Base-by-base conservation (phyloP, 2,888 invertebrate species). In the Erebia epiphron region DNA sequence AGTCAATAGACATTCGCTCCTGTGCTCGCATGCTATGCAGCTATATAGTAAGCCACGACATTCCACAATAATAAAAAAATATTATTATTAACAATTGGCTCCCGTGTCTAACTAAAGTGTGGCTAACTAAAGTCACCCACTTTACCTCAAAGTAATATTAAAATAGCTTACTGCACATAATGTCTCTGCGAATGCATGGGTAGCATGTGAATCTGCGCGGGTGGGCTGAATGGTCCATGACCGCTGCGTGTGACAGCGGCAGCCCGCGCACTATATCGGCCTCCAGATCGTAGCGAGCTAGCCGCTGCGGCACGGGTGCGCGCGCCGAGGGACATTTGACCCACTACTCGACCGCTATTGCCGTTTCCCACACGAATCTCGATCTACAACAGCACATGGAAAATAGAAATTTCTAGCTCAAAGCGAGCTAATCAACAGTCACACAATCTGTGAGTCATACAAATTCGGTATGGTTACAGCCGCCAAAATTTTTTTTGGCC, bases 161-260 rank as follows among this genome's bases (percentile, higher is more conserved):
- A 35, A 14, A 89, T 35, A 35, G 35, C 90, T 87, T 79, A 93
- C 92, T 92, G 92, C 49, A 93, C 92, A 74, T 92, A 92, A 73
- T 92, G 92, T 72, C 92, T 81, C 72, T 91, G 92, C 13, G 91
- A 89, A 61, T 92, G 92, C 61, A 88, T 88, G 2, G 96, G 96
- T 73, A 96, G 95, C 94, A 96, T 96, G 77, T 96, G 95, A 70
- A 97, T 92, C 74, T 96, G 94, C 64, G 97, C 96, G 4, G 97
- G 96, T 73, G 94, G 94, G 68, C 98, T 98, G 83, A 96, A 98
- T 1, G 98, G 98, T 10, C 99, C 99, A 68, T 96, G 95, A 1
- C 99, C 99, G 2, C 96, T 95, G 73, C 95, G 95, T 0, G 98
- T 99, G 79, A 97, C 95, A 0, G 98, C 98, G 11, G 98, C 98